Evolutionary conservation across 1,140 invertebrate species (phyloP).

Genomic region (Macrosteles quadrilineatus): DNA sequence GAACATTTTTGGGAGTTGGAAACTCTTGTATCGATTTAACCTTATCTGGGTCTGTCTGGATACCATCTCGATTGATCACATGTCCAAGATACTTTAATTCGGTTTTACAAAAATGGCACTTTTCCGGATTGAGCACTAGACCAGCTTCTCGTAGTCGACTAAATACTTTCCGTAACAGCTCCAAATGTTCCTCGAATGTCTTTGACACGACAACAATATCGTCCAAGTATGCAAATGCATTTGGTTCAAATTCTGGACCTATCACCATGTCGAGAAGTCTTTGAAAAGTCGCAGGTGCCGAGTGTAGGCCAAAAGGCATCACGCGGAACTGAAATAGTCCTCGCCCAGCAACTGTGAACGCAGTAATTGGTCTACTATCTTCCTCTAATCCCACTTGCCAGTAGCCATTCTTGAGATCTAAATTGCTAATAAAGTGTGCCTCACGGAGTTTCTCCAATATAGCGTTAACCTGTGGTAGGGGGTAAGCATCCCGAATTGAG

Average conservation of each 20-base stretch:
- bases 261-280: conserved; percentile 42
- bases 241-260: conserved; percentile 26
- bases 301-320: conserved; percentile 49
- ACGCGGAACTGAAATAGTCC: conserved; percentile 45
- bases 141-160: conserved; percentile 38
- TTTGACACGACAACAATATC: conserved; percentile 44
- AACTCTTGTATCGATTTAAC: conserved; percentile 45
- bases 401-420: conserved; percentile 46
- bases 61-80: conserved; percentile 43
- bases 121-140: conserved; percentile 44
- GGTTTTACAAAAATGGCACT: conserved; percentile 46
- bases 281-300: conserved; percentile 44
- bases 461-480: conserved; percentile 43
- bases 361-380: conserved; percentile 30
- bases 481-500: conserved; percentile 45
- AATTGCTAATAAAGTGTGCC: conserved; percentile 41
- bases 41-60: conserved; percentile 47
- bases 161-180: conserved; percentile 39
- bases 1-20: conserved; percentile 39
- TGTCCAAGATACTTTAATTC: conserved; percentile 48
- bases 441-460: conserved; percentile 45
- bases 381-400: conserved; percentile 32
- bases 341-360: conserved; percentile 38
- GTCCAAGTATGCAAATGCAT: conserved; percentile 41
- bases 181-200: conserved; percentile 41